These are phyloP conservation scores for Lymantria dispar DNA, from an alignment of 2,888 invertebrate species.

Conservation along the genomic window DNA sequence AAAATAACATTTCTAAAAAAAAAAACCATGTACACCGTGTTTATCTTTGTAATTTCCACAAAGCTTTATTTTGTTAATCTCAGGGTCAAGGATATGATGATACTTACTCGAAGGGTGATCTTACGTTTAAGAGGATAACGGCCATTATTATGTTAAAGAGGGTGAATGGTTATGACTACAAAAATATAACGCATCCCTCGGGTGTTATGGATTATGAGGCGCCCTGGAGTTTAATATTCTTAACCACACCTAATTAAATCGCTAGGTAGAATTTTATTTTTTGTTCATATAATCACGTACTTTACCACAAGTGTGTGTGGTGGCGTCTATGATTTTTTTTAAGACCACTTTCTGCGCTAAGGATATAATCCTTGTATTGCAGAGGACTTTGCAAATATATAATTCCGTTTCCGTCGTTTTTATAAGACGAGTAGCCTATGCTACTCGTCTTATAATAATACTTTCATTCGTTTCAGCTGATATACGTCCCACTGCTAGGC, in stretches of 20 bases:
- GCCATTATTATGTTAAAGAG: conserved; percentile 33
- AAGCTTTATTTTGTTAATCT: conserved; percentile 27
- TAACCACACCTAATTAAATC: conserved; percentile 8
- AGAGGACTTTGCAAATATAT: too few relatives aligned
- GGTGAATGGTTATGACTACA: conserved; percentile 29
- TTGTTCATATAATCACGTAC: too few relatives aligned
- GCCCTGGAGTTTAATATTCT: conserved; percentile 6
- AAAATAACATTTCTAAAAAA: not conserved
- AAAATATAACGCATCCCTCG: conserved; percentile 22
- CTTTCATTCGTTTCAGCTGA: too few relatives aligned
- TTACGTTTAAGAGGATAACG: conserved; percentile 23
- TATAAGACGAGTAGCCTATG: too few relatives aligned
- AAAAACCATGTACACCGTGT: conserved; percentile 4
- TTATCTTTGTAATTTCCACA: conserved; percentile 13
- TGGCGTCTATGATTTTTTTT: too few relatives aligned
- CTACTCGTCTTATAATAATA: too few relatives aligned
- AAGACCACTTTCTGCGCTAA: too few relatives aligned
- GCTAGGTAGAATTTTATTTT: too few relatives aligned
- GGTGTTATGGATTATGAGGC: conserved; percentile 15
- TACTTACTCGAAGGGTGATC: conserved; percentile 23
- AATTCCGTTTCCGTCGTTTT: too few relatives aligned
- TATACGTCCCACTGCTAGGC: too few relatives aligned
- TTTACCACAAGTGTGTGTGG: too few relatives aligned
- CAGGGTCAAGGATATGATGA: conserved; percentile 27
- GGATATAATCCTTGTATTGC: too few relatives aligned